phyloP scores from a whole-genome alignment of 2,113 vertebrate species.

The Perognathus longimembris region DNA sequence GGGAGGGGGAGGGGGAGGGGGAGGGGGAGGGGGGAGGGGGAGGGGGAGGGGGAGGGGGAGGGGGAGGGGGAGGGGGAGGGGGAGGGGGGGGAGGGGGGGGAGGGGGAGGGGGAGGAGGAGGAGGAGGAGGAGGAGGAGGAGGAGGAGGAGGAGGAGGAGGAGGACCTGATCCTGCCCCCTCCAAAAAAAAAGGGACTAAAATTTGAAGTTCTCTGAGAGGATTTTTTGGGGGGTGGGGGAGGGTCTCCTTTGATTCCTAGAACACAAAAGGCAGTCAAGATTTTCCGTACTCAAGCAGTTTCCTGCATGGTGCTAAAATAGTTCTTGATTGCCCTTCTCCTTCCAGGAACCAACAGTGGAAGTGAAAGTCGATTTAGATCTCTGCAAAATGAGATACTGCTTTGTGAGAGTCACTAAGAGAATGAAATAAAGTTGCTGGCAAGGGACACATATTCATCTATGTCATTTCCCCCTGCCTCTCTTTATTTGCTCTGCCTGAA shows the following conservation, averaged over 20 bases:
- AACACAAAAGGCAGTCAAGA: slow-evolving; percentile 16
- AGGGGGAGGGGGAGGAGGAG: too few relatives aligned
- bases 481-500: background rate
- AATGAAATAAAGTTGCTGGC: background rate
- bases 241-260: background rate
- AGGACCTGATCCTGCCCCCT: too few relatives aligned
- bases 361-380: background rate
- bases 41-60: too few relatives aligned
- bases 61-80: too few relatives aligned
- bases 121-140: too few relatives aligned
- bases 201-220: background rate
- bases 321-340: background rate
- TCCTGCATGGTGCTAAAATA: background rate
- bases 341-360: background rate
- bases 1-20: too few relatives aligned
- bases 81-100: too few relatives aligned
- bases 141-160: too few relatives aligned
- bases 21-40: too few relatives aligned
- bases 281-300: background rate
- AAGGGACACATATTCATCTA: accelerated
- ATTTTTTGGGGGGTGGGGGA: background rate
- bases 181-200: background rate
- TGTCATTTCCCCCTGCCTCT: background rate
- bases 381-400: background rate
- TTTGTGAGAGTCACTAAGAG: background rate